Evolutionary conservation across 1,140 invertebrate species (phyloP), one percentile per base, ranked within the genome.

Genomic region (Semibalanus balanoides): DNA sequence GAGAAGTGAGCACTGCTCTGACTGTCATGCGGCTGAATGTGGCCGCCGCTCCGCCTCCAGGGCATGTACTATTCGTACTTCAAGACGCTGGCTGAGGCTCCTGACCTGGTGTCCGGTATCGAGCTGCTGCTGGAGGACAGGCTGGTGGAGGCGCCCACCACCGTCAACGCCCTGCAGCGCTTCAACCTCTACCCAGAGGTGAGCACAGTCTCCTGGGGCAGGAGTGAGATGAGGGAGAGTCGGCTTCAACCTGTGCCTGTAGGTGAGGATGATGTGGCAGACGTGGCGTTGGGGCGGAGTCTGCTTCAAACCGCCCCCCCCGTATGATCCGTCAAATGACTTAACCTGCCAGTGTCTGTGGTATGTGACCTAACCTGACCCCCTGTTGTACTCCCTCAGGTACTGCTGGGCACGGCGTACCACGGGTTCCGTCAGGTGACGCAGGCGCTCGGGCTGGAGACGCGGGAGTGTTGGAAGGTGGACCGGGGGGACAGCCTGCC

Each of bases 41-140:
- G n/a, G n/a, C n/a, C n/a, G n/a, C 17, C 35, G 17, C 35, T 40
- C 79, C 79, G 79, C 76, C 80, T 70, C n/a, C 82, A 92, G 91
- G 92, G 92, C 5, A 87, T 95, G 80, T 95, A 95, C 83, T 95
- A 93, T 82, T 93, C 91, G 0, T 95, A 93, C 81, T 95, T 90
- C 83, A 95, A 95, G 83, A 90, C 88, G 0, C 85, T 95, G 29
- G 88, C 91, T 0, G 87, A 90, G 79, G 87, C 92, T 14, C 86
- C 86, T 22, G 87, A 86, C 9, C 89, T 90, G 78, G 77, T 85
- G 0, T 84, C 87, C 7, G 92, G 91, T 0, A 81, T 93, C 22
- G 77, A 87, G 22, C 84, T 86, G 76, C 85, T 95, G 19, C 88
- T 88, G 81, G 86, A 88, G 77, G 92, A 95, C 82, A 90, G 90